Evolutionary conservation across 2,888 invertebrate species (phyloP), one percentile per base, ranked within the genome.

Genomic region (Eudasyphora cyanicolor): DNA sequence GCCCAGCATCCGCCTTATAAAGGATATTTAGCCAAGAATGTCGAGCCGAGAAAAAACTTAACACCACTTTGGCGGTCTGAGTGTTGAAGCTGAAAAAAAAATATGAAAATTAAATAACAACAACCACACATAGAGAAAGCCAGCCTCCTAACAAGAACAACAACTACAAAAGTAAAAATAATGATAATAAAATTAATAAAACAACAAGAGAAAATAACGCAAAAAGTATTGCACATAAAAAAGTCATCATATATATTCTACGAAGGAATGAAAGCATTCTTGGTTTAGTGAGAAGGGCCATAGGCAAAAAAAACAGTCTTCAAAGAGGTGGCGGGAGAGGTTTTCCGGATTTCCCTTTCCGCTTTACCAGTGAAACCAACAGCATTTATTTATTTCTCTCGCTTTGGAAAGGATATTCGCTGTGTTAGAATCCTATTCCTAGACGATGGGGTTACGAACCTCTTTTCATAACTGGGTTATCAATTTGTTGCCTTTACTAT

Each of bases 101-200:
- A 74, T 49, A 71, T 42, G 14, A 76, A 54, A 42, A 51, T 19
- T 35, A 42, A 73, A 67, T 12, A 76, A 79, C 19, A 82, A 70
- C 70, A 71, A n/a, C n/a, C n/a, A n/a, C n/a, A n/a, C n/a, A n/a
- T n/a, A n/a, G n/a, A 32, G 32, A 4, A 8, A 8, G 32, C 5
- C 32, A 32, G 8, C 32, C 4, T 32, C 4, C 32, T 8, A 32
- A 32, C 45, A 45, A n/a, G 12, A 38, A 82, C 64, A 83, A 76
- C 79, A 45, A 73, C 29, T 45, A 24, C n/a, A 62, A 78, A 62
- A 24, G 70, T 60, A 49, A 74, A 29, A 73, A 62, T 54, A 38
- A 74, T 27, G 76, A 70, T 19, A 74, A 74, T 27, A 29, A 67
- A 12, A 45, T 38, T 74, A 27, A 73, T 17, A 29, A 19, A 74